Base-by-base conservation (phyloP, 2,888 invertebrate species). In the Mechanitis messenoides region DNA sequence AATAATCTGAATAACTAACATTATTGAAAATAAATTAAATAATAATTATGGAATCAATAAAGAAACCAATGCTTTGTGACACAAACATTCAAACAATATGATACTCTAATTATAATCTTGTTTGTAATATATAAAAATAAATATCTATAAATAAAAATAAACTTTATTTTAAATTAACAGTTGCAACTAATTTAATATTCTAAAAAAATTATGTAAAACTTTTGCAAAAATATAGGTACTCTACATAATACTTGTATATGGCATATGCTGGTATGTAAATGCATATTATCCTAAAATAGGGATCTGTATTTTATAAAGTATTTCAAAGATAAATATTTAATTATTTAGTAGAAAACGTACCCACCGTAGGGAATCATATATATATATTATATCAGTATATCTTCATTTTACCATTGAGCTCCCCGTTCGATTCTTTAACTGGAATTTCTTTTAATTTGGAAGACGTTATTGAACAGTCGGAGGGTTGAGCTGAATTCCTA, bases 351-450 rank as follows among this genome's bases (percentile, higher is more conserved):
- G 9, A 20, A 47, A 54, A 28, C 3, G 2, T 47, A 58, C 47
- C 47, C 46, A 20, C 46, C 5, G 12, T n/a, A 12, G 20, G 3
- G 3, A 35, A 35, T 35, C 6, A 46, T 28, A 50, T 20, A 61
- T 45, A 28, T 46, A 46, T 54, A 4, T 45, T 11, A 56, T 59
- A 45, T 63, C 67, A 68, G 45, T 63, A 57, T 42, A 65, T 55
- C 59, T 65, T 63, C 33, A 85, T 62, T 75, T 87, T 86, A 33
- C 83, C 84, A 65, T 84, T 86, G 6, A 72, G 70, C 60, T 81
- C 80, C 20, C 77, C 79, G 45, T 76, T 76, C 3, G 59, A 58
- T 53, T 78, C 75, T 56, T 61, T 71, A 12, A 58, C 58, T 55
- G 63, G 38, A 54, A 59, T 63, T 38, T 74, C 74, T 33, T 71